A percentile compares a stretch with the other conserved stretches of the same genome.
These are phyloP conservation scores for Callyntrura guangdongensis DNA, from an alignment of 2,888 invertebrate genomes.

Conservation along the genomic window DNA sequence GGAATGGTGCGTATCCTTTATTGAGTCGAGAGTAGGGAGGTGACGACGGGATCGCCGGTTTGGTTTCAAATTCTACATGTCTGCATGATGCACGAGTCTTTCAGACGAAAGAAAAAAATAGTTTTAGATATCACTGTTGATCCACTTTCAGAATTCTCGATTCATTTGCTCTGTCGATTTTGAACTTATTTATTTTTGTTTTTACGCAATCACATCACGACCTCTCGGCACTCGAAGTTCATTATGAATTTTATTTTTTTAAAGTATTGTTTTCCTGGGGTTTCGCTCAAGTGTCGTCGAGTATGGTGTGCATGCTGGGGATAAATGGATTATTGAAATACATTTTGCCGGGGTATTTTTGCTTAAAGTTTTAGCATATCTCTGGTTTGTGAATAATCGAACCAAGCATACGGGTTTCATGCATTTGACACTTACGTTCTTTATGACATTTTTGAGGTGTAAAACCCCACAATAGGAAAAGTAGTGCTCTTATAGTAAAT, in stretches of 20 bases:
- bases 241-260: slow-evolving; percentile 24
- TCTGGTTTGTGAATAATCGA: too few relatives aligned
- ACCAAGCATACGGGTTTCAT: too few relatives aligned
- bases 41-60: slow-evolving; percentile 59
- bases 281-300: neutral
- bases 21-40: slow-evolving; percentile 54
- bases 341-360: too few relatives aligned
- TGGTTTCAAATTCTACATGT: slow-evolving; percentile 55
- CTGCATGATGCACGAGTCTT: slow-evolving; percentile 50
- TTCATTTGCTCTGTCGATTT: neutral
- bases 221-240: slow-evolving; percentile 62
- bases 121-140: slow-evolving; percentile 62
- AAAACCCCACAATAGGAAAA: too few relatives aligned
- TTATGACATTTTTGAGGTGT: too few relatives aligned
- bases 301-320: neutral
- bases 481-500: too few relatives aligned
- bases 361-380: too few relatives aligned
- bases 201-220: slow-evolving; percentile 23
- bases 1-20: slow-evolving; percentile 27
- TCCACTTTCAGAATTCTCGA: slow-evolving; percentile 54
- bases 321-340: neutral
- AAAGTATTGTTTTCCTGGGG: neutral
- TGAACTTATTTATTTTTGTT: slow-evolving; percentile 45
- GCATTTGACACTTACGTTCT: too few relatives aligned
- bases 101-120: neutral